Percentiles rank a stretch among this genome's conserved stretches.
Evolutionary conservation across 1,140 invertebrate genomes (phyloP).

Genomic region (Caenorhabditis elegans): WBcel235 BX284606.5:2411501-2412000

Average conservation of each 20-base stretch:
- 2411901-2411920: background rate
- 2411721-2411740: background rate
- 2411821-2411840: background rate
- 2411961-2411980: no score
- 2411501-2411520: constrained; percentile 45
- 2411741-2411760: constrained; percentile 22
- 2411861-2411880: constrained; percentile 16
- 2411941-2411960: no score
- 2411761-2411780: constrained; percentile 15
- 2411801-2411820: background rate
- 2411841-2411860: background rate
- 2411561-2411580: background rate
- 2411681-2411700: background rate
- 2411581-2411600: constrained; percentile 37
- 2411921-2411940: background rate
- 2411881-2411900: background rate
- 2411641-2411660: background rate
- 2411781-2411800: background rate
- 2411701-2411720: background rate
- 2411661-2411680: background rate
- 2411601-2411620: constrained; percentile 30
- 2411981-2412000: no score
- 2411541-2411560: background rate
- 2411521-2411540: background rate
- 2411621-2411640: background rate